Evolutionary conservation across 2,797 vertebrate species (phyloP), one percentile per base, ranked within the genome.

Genomic region (Protosalanx chinensis): DNA sequence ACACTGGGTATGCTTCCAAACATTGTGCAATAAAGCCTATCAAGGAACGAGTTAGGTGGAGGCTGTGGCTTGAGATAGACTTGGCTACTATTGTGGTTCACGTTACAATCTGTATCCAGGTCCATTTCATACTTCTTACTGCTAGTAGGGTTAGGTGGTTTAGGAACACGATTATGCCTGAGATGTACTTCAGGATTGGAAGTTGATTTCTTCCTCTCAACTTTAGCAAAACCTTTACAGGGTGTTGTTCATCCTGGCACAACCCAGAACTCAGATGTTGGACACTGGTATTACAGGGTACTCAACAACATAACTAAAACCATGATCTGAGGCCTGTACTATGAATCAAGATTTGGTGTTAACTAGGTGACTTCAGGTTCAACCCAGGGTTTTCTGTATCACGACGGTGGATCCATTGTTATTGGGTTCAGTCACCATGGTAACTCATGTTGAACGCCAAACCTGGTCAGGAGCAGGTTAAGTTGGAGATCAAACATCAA

Each of bases 1-100:
- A 72, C 71, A 75, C 70, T 64, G 71, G 59, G 72, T 77, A 78
- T 73, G 78, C 80, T 70, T 69, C 81, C 79, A 84, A 84, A 85
- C 81, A 84, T 71, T 37, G 70, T 13, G 66, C 71, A 49, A 76
- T 79, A 59, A 70, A 75, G 75, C 75, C 35, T 59, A 16, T 56
- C 33, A 53, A 10, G 29, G 30, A 1, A n/a, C 27, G 29, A 10
- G 46, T 51, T 67, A 67, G 6, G 16, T 56, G 16, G 49, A 46
- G 7, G 41, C 41, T 46, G 41, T 3, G 41, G 2, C 12, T 46
- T n/a, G 32, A 53, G 30, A 29, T 56, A 6, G 46, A 5, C 7
- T 56, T 16, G 29, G 27, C 5, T 27, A n/a, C 12, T 15, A 27
- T 67, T 18, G 6, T 64, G 63, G 46, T 13, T 15, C 64, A 13